Evolutionary conservation across 2,888 invertebrate genomes (phyloP).

Genomic region (Mongoloraphidia duomilia): DNA sequence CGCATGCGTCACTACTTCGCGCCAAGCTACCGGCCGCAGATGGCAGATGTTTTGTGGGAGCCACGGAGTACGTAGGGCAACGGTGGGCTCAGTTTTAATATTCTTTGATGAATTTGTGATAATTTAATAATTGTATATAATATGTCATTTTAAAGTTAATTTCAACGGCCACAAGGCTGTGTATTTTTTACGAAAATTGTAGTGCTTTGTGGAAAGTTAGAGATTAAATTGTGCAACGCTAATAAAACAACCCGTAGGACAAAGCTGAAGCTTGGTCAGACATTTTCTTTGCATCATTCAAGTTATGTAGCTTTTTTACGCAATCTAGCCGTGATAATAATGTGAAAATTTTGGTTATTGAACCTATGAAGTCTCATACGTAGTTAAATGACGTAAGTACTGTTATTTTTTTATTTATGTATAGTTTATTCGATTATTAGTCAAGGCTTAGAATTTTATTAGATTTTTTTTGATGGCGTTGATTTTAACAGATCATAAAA

Average conservation of each 20-base stretch:
- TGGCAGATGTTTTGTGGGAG: slow-evolving; percentile 33
- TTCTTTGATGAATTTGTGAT: neutral
- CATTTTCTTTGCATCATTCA: slow-evolving; percentile 7
- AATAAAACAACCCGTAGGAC: slow-evolving; percentile 3
- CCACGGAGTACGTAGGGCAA: slow-evolving; percentile 1
- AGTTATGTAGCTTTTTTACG: slow-evolving; percentile 6
- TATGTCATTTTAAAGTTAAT: neutral
- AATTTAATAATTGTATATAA: no score
- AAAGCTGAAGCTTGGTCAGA: slow-evolving; percentile 8
- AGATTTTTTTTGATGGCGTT: no score
- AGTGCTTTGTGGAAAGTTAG: neutral
- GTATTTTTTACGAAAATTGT: neutral
- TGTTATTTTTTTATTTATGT: no score
- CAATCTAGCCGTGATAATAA: slow-evolving; percentile 1
- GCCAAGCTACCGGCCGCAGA: slow-evolving; percentile 33
- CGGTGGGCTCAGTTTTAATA: slow-evolving; percentile 3
- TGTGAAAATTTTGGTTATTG: neutral
- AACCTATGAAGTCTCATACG: neutral
- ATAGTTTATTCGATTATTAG: no score
- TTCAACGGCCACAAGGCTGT: neutral
- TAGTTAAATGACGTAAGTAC: neutral
- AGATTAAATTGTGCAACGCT: slow-evolving; percentile 1
- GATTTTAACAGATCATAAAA: no score
- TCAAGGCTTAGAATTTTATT: no score
- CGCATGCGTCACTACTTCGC: slow-evolving; percentile 28